Evolutionary conservation across 2,797 vertebrate species (phyloP), one percentile per base, ranked within the genome.

Genomic region (Simalia tracyae): DNA sequence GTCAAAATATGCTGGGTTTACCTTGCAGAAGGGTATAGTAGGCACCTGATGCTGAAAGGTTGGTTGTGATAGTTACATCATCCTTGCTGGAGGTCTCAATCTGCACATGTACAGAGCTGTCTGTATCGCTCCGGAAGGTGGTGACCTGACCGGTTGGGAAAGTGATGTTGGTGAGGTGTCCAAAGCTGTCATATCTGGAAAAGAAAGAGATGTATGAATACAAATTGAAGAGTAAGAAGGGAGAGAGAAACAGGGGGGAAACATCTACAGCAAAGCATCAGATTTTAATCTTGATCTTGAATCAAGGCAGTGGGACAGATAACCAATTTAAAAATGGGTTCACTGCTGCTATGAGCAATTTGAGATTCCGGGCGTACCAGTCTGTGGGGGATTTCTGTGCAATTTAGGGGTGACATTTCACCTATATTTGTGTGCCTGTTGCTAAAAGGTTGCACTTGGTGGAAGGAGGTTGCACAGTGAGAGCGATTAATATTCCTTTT

Each of bases 11-110:
- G 11, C 31, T 26, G 0, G 90, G 93, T 98, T 97, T 95, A 99
- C 99, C 99, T 97, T 99, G 99, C 95, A 99, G 98, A 89, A 99
- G 98, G 3, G 99, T 99, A 96, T 99, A 99, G 98, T 99, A 99
- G 93, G 99, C 98, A 87, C 99, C 99, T 0, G 99, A 99, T 11
- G 99, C 99, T 0, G 99, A 99, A 96, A 99, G 97, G 97, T 99
- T 99, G 97, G 99, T 99, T 91, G 99, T 99, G 96, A 99, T 98
- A 1, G 98, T 99, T 94, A 99, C 98, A 54, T 99, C 99, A 84
- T 99, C 99, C 95, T 99, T 99, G 97, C 97, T 98, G 95, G 99
- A 99, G 57, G 98, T 98, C 95, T 99, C 98, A 36, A 99, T 98
- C 96, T 99, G 99, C 93, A 99, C 98, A 0, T 98, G 98, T 84